Base-by-base conservation (phyloP, 2,888 invertebrate genomes). In the Sminthurinus aureus region DNA sequence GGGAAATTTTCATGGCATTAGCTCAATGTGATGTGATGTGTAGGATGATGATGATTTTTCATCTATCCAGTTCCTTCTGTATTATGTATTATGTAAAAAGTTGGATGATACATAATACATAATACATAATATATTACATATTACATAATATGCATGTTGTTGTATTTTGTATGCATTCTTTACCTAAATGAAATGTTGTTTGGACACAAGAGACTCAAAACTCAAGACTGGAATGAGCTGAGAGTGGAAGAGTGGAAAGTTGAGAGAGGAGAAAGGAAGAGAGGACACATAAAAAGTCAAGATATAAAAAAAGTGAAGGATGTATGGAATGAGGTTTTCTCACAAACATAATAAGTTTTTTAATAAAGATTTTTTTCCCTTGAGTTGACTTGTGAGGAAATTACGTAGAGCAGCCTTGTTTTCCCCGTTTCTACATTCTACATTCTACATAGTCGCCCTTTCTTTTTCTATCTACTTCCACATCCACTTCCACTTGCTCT, bases 341-440 rank as follows among this genome's bases (percentile, higher is more conserved):
- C 80, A 79, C 79, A 81, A 73, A 81, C 80, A 81, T 81, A 81
- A 73, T 74, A 81, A 81, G 80, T 81, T 81, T 81, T 81, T 81
- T 81, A 81, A 81, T 81, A 81, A 81, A 81, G 80, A 58, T 81
- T 81, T 79, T 79, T 79, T 81, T 81, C 73, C 80, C 80, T 81
- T 81, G 26, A 58, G 71, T 81, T 81, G 51, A 78, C 78, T 64
- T 24, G 20, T 52, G 71, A 71, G 22, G 22, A 24, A 24, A 24
- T 12, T 71, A 18, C 38, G 26, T 26, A n/a, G 64, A n/a, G n/a
- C 64, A 64, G n/a, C 67, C 74, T 22, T 38, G 38, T 38, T 74
- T 22, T 52, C 18, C 75, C 11, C n/a, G n/a, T n/a, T n/a, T n/a
- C n/a, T n/a, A n/a, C n/a, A n/a, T n/a, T n/a, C n/a, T n/a, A n/a